These are phyloP conservation scores for Crossaster papposus DNA, from an alignment of 53 echinoderm and acorn worm genomes.

Conservation along the genomic window DNA sequence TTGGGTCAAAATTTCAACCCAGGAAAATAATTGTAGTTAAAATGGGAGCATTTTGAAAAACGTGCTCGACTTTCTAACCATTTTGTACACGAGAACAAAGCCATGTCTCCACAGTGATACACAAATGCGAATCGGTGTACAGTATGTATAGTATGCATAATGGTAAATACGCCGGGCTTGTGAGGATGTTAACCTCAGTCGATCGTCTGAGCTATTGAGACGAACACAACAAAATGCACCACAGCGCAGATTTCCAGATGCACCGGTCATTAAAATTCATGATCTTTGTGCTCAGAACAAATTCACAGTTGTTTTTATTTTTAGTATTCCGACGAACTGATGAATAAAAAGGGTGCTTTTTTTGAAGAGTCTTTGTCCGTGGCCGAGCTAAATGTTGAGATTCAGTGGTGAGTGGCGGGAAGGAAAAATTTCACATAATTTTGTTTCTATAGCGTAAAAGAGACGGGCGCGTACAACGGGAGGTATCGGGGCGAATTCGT, in stretches of 20 bases:
- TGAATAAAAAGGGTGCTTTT: not conserved
- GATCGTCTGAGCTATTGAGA: too few species aligned
- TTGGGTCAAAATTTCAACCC: too few species aligned
- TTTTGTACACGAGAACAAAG: too few species aligned
- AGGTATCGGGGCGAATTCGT: not conserved
- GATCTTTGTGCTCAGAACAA: not conserved
- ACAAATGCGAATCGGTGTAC: too few species aligned
- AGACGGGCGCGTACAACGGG: not conserved
- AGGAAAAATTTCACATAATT: not conserved
- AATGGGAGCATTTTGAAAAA: too few species aligned
- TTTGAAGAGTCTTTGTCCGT: not conserved
- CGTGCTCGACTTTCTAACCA: too few species aligned
- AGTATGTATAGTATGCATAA: too few species aligned
- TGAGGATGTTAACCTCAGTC: too few species aligned
- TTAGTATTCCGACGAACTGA: too few species aligned
- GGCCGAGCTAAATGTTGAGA: not conserved
- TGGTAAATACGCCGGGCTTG: too few species aligned
- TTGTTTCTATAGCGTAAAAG: not conserved
- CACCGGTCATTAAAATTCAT: slow-evolving; percentile 24
- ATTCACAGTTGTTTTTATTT: not conserved
- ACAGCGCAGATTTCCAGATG: not conserved
- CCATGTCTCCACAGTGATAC: too few species aligned
- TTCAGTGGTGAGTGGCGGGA: not conserved
- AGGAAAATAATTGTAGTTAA: too few species aligned
- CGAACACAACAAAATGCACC: not conserved